These are phyloP conservation scores for Andrena chrysosceles DNA, from an alignment of 2,888 invertebrate species.

Conservation along the genomic window DNA sequence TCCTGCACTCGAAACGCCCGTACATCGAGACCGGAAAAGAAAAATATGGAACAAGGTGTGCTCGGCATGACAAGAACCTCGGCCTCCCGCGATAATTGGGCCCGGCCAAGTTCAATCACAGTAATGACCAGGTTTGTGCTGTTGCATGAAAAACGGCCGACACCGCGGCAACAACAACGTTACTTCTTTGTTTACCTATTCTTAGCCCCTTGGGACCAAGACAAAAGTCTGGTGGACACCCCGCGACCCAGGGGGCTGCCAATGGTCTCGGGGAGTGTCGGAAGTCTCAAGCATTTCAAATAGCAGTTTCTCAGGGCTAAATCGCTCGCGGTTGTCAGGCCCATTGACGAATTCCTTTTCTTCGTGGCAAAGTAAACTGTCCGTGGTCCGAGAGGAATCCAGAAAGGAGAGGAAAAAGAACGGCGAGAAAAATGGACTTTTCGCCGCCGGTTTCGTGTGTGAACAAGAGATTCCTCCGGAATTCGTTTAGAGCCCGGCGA, in stretches of 20 bases:
- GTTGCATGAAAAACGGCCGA: background rate
- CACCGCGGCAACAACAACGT: background rate
- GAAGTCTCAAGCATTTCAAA: too few relatives aligned
- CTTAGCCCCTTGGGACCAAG: background rate
- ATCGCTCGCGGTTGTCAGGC: background rate
- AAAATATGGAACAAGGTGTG: slow-evolving; percentile 35
- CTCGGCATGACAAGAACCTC: slow-evolving; percentile 28
- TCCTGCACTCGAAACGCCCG: slow-evolving; percentile 50
- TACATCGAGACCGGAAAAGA: slow-evolving; percentile 33
- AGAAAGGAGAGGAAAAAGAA: background rate
- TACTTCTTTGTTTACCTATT: too few relatives aligned
- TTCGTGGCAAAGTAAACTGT: background rate
- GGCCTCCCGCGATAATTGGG: slow-evolving; percentile 28
- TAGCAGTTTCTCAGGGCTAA: background rate
- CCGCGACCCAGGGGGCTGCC: too few relatives aligned
- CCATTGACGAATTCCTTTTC: background rate
- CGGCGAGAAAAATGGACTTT: background rate
- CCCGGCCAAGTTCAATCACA: slow-evolving; percentile 15
- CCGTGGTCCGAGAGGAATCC: background rate
- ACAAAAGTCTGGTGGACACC: too few relatives aligned
- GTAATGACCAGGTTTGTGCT: background rate
- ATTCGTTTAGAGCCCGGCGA: background rate
- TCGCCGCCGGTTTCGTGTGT: background rate
- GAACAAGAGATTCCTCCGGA: background rate
- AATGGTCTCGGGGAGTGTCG: too few relatives aligned